A percentile compares a stretch with the other conserved stretches of the same genome.
These are phyloP conservation scores for Psilanteris sp. DNA, from an alignment of 1,140 invertebrate species.

Conservation along the genomic window DNA sequence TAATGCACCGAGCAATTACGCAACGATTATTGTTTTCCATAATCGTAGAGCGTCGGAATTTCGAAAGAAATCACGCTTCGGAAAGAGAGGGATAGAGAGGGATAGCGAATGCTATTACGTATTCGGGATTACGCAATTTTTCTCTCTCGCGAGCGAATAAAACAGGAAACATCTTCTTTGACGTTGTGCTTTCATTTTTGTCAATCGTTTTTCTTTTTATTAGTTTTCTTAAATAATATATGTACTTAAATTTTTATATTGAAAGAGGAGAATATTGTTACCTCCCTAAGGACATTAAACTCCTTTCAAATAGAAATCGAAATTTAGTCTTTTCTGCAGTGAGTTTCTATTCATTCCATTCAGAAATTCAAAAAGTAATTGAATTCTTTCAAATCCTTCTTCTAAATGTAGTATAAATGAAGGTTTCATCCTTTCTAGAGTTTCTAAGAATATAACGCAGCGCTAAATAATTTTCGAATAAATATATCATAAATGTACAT, in stretches of 20 bases:
- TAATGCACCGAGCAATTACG: no score
- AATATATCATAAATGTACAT: not conserved
- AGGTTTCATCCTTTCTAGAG: constrained; percentile 8
- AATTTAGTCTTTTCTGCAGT: constrained; percentile 17
- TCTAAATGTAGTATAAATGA: constrained; percentile 12
- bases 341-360: constrained; percentile 23
- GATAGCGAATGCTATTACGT: no score
- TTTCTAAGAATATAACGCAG: not conserved
- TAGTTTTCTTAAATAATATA: not conserved
- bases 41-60: no score
- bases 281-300: constrained; percentile 20
- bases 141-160: not conserved
- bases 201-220: constrained; percentile 3
- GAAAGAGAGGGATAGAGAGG: no score
- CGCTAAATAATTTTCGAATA: not conserved
- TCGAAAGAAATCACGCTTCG: no score
- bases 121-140: no score
- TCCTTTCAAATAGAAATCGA: constrained; percentile 33
- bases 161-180: constrained; percentile 1
- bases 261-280: constrained; percentile 2
- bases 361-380: constrained; percentile 41
- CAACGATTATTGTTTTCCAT: no score
- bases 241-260: not conserved
- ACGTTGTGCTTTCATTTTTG: constrained; percentile 4
- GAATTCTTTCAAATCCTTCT: constrained; percentile 30